Conservation (phyloP, 2,888 invertebrate genomes). For the Dolichopus griseipennis region DNA sequence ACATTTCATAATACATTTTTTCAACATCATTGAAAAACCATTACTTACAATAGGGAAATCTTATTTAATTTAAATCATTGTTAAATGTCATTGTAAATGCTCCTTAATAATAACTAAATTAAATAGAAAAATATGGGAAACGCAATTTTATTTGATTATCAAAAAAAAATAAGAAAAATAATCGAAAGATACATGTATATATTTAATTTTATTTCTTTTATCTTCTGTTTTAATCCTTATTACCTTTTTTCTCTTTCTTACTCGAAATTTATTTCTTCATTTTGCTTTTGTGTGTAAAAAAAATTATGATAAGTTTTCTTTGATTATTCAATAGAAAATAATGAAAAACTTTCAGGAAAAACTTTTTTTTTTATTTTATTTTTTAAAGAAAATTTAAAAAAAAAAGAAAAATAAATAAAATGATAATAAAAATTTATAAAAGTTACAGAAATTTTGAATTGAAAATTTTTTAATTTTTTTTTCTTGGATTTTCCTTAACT, state of each 20-base stretch:
- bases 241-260: not conserved
- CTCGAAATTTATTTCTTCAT: not conserved
- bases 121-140: not conserved
- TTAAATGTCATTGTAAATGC: no score
- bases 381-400: not conserved
- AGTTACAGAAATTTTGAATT: no score
- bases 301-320: not conserved
- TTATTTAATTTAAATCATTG: no score
- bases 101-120: no score
- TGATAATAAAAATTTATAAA: no score
- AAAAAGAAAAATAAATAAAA: no score
- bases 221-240: not conserved
- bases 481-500: not conserved
- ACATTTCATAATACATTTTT: no score
- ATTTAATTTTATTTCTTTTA: constrained; percentile 3
- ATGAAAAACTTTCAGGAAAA: no score
- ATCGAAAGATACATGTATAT: not conserved
- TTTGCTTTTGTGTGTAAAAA: not conserved
- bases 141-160: not conserved
- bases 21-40: no score
- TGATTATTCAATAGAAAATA: not conserved
- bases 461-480: no score
- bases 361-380: no score
- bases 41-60: no score
- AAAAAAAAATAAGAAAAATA: not conserved